These are phyloP conservation scores for Poeciliopsis presidionis DNA, from an alignment of 2,797 vertebrate species.

Conservation along the genomic window DNA sequence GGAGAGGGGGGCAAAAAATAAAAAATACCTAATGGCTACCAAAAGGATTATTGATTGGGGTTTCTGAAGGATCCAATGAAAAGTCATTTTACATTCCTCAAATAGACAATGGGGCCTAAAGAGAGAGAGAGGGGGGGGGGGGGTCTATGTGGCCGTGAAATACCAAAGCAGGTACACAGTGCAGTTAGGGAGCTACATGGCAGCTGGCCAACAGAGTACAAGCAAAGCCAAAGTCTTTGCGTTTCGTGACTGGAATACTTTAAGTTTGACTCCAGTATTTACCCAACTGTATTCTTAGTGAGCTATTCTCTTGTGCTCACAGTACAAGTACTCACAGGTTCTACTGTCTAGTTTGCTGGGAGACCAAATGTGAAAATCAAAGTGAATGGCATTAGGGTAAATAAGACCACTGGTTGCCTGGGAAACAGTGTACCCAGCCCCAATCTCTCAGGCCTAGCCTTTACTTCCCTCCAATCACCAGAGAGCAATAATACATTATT, in stretches of 20 bases:
- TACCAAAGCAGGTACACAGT: constrained; percentile 75
- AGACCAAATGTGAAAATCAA: constrained; percentile 86
- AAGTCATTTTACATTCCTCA: constrained; percentile 81
- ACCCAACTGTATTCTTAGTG: constrained; percentile 14
- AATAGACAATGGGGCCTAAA: constrained; percentile 76
- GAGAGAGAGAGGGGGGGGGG: constrained; percentile 58
- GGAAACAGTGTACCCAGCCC: constrained; percentile 82
- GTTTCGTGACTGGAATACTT: constrained; percentile 50
- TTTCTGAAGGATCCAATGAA: constrained; percentile 72
- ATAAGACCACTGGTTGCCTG: constrained; percentile 85
- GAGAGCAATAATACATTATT: constrained; percentile 85
- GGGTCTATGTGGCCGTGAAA: constrained; percentile 52
- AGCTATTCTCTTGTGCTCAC: constrained; percentile 57
- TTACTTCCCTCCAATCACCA: constrained; percentile 85
- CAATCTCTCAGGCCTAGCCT: constrained; percentile 80
- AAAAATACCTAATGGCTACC: neutral
- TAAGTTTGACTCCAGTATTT: constrained; percentile 33
- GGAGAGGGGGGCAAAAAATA: neutral
- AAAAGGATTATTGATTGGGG: constrained; percentile 71
- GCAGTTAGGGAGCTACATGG: constrained; percentile 56
- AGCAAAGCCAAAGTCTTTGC: constrained; percentile 49
- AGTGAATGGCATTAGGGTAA: constrained; percentile 87
- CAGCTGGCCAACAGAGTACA: constrained; percentile 68
- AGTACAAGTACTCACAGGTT: constrained; percentile 57
- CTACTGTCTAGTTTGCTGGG: constrained; percentile 64